Evolutionary conservation across 2,113 vertebrate species (phyloP).

Genomic region (Crotalus horridus): DNA sequence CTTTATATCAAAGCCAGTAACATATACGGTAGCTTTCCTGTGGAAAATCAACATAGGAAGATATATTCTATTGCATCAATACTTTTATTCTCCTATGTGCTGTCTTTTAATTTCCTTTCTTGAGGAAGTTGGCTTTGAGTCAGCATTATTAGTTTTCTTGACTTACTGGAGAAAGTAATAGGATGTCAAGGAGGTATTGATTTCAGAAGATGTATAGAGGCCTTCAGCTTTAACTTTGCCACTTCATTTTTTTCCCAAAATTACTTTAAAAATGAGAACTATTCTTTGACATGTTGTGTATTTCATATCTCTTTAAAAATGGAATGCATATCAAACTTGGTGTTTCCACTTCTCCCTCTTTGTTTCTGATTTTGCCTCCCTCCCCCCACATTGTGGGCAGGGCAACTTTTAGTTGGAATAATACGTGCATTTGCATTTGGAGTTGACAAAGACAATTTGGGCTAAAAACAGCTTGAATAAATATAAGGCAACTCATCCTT

Average conservation of each 20-base stretch:
- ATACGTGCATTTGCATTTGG: background rate
- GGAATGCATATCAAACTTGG: background rate
- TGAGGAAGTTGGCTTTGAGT: background rate
- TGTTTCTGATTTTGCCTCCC: too few relatives aligned
- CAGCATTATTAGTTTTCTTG: background rate
- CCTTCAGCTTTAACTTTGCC: background rate
- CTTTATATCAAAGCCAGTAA: slow-evolving; percentile 4
- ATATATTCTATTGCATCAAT: background rate
- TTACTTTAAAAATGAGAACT: background rate
- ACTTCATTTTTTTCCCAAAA: background rate
- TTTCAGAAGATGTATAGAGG: background rate
- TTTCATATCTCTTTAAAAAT: background rate
- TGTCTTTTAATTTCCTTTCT: background rate
- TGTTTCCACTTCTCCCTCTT: background rate
- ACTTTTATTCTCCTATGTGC: background rate
- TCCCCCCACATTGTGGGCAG: background rate
- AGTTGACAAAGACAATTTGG: background rate
- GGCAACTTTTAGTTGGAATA: background rate
- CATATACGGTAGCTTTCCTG: background rate
- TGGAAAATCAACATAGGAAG: slow-evolving; percentile 1
- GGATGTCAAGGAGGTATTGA: background rate
- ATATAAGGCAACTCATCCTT: background rate
- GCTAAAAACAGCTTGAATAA: background rate
- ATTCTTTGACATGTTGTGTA: background rate
- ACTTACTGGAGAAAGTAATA: background rate